These are phyloP conservation scores for Eucidaris tribuloides DNA, from an alignment of 35 echinoderm and acorn worm species.

Conservation along the genomic window DNA sequence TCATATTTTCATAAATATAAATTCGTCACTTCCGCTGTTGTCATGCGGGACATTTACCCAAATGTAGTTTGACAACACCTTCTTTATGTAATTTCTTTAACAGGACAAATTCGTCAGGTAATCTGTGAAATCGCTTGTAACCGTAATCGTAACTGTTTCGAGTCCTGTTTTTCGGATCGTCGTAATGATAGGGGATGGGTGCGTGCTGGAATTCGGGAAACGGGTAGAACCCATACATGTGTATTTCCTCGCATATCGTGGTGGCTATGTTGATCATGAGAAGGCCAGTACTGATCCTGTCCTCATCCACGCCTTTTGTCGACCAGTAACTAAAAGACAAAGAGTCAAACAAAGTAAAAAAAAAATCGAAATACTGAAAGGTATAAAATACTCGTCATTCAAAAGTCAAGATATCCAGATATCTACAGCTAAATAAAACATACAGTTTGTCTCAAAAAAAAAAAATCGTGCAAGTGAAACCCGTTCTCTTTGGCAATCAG, in stretches of 20 bases:
- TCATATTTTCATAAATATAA: too few species aligned
- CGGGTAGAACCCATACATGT: slow-evolving; percentile 97
- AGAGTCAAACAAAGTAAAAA: slow-evolving; percentile 9
- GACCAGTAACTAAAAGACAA: slow-evolving; percentile 76
- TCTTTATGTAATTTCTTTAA: slow-evolving; percentile 84
- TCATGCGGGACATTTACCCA: slow-evolving; percentile 61
- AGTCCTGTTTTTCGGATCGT: slow-evolving; percentile 50
- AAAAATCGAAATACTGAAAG: too few species aligned
- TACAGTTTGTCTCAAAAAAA: too few species aligned
- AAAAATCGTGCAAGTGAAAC: too few species aligned
- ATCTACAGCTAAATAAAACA: too few species aligned
- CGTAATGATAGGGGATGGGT: slow-evolving; percentile 91
- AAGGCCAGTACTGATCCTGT: slow-evolving; percentile 90
- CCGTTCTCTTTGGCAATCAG: too few species aligned
- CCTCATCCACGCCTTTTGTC: slow-evolving; percentile 79
- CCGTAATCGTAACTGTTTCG: slow-evolving; percentile 60
- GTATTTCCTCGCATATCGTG: slow-evolving; percentile 77
- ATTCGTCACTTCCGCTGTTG: too few species aligned
- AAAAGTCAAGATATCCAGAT: too few species aligned
- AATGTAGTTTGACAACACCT: slow-evolving; percentile 67
- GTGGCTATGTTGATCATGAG: slow-evolving; percentile 93
- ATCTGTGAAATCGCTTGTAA: slow-evolving; percentile 61
- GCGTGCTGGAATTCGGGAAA: slow-evolving; percentile 64
- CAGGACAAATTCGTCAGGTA: slow-evolving; percentile 91
- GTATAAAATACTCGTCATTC: background rate